Evolutionary conservation across 2,888 invertebrate genomes (phyloP).

Genomic region (Meta bourneti): DNA sequence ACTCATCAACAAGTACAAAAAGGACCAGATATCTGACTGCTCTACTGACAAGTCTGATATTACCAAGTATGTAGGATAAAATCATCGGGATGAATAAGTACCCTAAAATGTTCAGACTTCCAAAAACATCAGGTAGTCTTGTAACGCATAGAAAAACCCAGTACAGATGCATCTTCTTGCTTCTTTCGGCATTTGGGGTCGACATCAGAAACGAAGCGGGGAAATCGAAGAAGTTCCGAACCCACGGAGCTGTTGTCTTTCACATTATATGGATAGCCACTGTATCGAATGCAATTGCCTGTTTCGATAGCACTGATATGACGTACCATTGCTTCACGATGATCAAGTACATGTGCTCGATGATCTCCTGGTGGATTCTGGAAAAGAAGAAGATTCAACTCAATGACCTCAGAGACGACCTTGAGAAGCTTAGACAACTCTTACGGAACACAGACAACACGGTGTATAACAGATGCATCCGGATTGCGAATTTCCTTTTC

Average conservation of each 20-base stretch:
- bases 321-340: constrained; percentile 38
- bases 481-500: constrained; percentile 1
- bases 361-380: constrained; percentile 40
- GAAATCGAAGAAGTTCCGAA: neutral
- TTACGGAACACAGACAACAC: neutral
- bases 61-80: neutral
- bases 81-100: neutral
- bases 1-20: no score
- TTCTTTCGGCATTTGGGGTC: neutral
- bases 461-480: neutral
- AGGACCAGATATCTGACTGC: no score
- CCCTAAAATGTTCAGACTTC: neutral
- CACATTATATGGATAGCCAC: constrained; percentile 10
- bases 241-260: neutral
- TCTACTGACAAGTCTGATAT: neutral
- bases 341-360: constrained; percentile 36
- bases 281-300: constrained; percentile 10
- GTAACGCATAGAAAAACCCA: neutral
- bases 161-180: neutral
- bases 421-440: neutral
- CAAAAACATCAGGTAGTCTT: neutral
- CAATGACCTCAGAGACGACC: neutral
- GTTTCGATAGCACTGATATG: constrained; percentile 39
- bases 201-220: neutral
- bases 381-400: neutral